These are phyloP conservation scores for Nowickia ferox DNA, from an alignment of 2,888 invertebrate species.

Conservation along the genomic window DNA sequence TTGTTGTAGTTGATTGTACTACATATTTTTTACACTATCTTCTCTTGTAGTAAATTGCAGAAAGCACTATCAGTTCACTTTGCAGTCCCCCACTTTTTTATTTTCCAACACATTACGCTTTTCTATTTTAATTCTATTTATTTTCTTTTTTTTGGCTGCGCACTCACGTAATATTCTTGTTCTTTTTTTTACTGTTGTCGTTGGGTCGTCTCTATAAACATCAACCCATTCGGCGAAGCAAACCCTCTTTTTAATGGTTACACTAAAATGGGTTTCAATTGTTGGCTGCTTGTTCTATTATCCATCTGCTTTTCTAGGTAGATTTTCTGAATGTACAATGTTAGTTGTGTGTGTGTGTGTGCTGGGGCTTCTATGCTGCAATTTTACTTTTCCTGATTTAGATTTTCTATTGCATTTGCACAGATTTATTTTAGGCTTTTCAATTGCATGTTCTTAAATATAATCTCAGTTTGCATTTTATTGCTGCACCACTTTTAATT, in stretches of 20 bases:
- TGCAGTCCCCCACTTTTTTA: conserved; percentile 14
- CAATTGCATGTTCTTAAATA: not conserved
- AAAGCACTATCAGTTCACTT: conserved; percentile 13
- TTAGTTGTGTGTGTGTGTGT: conserved; percentile 34
- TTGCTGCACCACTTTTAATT: conserved; percentile 34
- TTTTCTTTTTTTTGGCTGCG: conserved; percentile 64
- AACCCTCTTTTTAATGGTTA: conserved; percentile 55
- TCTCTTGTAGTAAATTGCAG: conserved; percentile 24
- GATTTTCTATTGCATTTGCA: conserved; percentile 12
- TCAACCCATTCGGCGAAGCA: conserved; percentile 39
- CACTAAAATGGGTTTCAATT: conserved; percentile 44
- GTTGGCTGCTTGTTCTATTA: conserved; percentile 44
- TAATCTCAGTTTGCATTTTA: not conserved
- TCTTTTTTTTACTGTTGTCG: conserved; percentile 46
- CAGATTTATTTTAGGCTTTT: not conserved
- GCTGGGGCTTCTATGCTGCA: conserved; percentile 46
- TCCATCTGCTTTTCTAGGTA: conserved; percentile 41
- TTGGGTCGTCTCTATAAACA: conserved; percentile 37
- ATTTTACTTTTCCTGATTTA: conserved; percentile 9
- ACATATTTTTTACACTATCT: conserved; percentile 14
- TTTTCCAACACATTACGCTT: conserved; percentile 20
- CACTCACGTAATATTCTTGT: conserved; percentile 69
- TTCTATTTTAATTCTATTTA: conserved; percentile 19
- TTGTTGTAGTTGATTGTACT: conserved; percentile 18
- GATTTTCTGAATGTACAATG: conserved; percentile 28